A percentile compares a stretch with the other conserved stretches of the same genome.
These are phyloP conservation scores for Pomatostomus ruficeps DNA, from an alignment of 2,113 vertebrate species.

Conservation along the genomic window DNA sequence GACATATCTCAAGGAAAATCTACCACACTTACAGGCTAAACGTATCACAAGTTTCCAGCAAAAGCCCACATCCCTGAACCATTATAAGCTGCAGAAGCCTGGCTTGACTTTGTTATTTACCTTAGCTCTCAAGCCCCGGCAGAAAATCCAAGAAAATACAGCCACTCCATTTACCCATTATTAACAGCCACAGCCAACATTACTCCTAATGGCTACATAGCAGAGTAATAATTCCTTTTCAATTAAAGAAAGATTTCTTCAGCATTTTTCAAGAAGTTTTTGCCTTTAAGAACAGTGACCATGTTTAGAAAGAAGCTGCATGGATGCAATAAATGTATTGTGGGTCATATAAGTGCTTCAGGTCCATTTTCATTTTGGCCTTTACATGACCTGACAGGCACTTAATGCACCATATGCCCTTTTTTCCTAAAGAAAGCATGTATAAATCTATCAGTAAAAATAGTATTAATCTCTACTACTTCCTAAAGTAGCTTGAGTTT, in stretches of 20 bases:
- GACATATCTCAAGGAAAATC: neutral
- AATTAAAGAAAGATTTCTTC: neutral
- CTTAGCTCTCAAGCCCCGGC: neutral
- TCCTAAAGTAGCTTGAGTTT: neutral
- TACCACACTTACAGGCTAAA: neutral
- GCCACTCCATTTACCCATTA: neutral
- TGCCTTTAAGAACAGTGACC: neutral
- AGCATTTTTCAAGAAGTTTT: neutral
- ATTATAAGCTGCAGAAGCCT: neutral
- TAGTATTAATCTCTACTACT: neutral
- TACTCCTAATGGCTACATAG: neutral
- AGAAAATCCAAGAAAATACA: slow-evolving; percentile 10
- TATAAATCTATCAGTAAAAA: neutral
- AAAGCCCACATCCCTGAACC: neutral
- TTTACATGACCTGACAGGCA: neutral
- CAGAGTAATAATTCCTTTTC: neutral
- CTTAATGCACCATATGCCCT: neutral
- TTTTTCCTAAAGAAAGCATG: neutral
- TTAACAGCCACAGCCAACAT: neutral
- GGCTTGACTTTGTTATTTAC: neutral
- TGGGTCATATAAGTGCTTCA: neutral
- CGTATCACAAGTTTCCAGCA: neutral
- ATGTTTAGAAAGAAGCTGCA: neutral
- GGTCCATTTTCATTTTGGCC: neutral
- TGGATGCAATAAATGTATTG: neutral